Evolutionary conservation across 2,113 vertebrate genomes (phyloP).

Genomic region (Brachypteracias leptosomus): DNA sequence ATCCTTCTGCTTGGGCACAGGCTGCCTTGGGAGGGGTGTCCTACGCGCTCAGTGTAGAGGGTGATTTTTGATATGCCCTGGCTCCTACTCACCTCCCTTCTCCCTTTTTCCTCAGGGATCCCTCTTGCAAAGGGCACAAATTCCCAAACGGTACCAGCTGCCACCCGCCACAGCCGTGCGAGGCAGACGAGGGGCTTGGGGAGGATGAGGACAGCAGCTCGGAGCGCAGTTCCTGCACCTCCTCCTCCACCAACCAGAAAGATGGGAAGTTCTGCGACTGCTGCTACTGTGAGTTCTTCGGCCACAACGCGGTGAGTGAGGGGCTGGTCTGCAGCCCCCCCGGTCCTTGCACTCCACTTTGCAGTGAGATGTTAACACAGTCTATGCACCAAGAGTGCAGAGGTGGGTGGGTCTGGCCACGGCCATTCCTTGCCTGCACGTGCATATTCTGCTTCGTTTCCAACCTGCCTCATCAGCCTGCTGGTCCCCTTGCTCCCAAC

Average conservation of each 20-base stretch:
- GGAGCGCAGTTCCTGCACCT: slow-evolving; percentile 96
- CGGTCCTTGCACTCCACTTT: fast-evolving
- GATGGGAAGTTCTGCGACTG: slow-evolving; percentile 99
- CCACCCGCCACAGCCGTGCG: slow-evolving; percentile 82
- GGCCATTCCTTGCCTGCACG: fast-evolving
- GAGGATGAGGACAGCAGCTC: slow-evolving; percentile 99
- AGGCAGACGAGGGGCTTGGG: slow-evolving; percentile 89
- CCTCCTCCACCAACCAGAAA: slow-evolving; percentile 95
- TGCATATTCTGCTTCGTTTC: neutral
- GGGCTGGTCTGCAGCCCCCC: neutral
- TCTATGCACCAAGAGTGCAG: fast-evolving
- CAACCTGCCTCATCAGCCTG: neutral
- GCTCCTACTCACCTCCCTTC: neutral
- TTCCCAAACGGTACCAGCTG: slow-evolving; percentile 89
- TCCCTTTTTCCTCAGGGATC: slow-evolving; percentile 78
- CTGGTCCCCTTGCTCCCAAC: neutral
- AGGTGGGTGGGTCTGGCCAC: neutral
- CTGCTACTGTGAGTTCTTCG: slow-evolving; percentile 99
- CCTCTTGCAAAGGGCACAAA: slow-evolving; percentile 95
- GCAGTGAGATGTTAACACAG: fast-evolving
- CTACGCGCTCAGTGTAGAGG: neutral
- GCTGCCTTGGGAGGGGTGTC: neutral
- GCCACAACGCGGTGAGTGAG: slow-evolving; percentile 93
- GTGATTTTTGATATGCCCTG: neutral
- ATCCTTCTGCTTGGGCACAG: neutral